Conservation (phyloP, 2,113 vertebrate species). For the Microtus pennsylvanicus region DNA sequence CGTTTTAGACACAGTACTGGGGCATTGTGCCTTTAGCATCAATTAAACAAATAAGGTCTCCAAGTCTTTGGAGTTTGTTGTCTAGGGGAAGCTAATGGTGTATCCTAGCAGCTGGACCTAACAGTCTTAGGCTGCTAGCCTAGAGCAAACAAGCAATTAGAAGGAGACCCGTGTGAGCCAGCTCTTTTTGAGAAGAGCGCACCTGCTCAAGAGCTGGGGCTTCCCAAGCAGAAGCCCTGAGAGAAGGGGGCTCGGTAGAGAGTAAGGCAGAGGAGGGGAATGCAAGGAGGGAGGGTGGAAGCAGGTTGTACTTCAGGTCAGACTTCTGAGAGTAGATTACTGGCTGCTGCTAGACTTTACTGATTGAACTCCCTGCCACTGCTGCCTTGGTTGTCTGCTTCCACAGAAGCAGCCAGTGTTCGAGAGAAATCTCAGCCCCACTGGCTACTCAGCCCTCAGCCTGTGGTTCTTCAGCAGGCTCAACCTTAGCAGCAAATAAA, state of each 20-base stretch:
- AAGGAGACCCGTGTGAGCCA: background rate
- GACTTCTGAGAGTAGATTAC: background rate
- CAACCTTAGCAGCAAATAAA: background rate
- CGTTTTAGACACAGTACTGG: background rate
- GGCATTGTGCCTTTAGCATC: background rate
- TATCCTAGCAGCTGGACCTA: background rate
- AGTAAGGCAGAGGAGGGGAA: background rate
- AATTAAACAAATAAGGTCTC: conserved; percentile 27
- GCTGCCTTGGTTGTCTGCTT: background rate
- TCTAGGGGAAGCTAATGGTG: background rate
- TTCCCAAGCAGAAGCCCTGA: conserved; percentile 5
- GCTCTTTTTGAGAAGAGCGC: background rate
- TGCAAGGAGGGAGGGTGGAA: background rate
- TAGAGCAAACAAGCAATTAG: conserved; percentile 32
- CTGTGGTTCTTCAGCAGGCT: background rate
- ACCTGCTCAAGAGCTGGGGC: background rate
- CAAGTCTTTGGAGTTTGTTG: conserved; percentile 9
- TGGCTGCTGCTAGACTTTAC: background rate
- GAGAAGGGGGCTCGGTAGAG: background rate
- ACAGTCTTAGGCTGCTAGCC: background rate
- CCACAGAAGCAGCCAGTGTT: background rate
- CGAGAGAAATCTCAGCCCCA: conserved; percentile 24
- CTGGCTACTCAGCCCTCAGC: background rate
- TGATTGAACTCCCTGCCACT: background rate
- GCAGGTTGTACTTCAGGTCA: background rate